Percentiles rank a stretch among this genome's conserved stretches.
Conservation (phyloP, 2,113 vertebrate genomes). For the Tragulus kanchil region DNA sequence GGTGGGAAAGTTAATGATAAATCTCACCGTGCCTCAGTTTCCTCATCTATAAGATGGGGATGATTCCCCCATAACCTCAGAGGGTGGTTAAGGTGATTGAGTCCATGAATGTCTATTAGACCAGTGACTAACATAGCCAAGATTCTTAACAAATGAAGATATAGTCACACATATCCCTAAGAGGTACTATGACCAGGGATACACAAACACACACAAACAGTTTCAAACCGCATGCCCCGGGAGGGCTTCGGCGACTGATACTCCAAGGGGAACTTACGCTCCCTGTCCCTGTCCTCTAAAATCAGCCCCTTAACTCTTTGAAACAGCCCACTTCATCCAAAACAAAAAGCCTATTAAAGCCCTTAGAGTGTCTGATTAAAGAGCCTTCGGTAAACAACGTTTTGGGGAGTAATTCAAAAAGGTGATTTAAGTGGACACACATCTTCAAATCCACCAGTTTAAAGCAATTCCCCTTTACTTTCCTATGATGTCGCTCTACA, state of each 20-base stretch:
- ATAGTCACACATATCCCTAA: neutral
- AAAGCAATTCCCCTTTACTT: neutral
- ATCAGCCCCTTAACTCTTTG: neutral
- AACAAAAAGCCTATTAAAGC: neutral
- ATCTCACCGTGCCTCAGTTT: neutral
- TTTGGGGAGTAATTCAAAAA: neutral
- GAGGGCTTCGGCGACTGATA: neutral
- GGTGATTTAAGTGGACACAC: slow-evolving; percentile 64
- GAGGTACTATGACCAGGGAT: neutral
- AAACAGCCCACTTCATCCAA: slow-evolving; percentile 45
- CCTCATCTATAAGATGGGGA: neutral
- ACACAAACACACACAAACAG: neutral
- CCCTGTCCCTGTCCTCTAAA: neutral
- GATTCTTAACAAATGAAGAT: neutral
- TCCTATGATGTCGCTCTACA: neutral
- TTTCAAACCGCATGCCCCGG: neutral
- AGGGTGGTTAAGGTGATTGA: neutral
- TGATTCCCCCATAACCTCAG: neutral
- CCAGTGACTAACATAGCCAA: neutral
- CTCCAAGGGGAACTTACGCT: rapidly evolving
- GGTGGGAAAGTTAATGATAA: neutral
- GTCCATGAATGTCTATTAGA: neutral
- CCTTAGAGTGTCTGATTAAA: neutral
- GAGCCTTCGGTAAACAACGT: neutral
- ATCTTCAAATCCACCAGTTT: slow-evolving; percentile 69